Percentiles rank a stretch among this genome's conserved stretches.
phyloP scores from a whole-genome alignment of 1,140 invertebrate species.

The Drosophila punjabiensis region DNA sequence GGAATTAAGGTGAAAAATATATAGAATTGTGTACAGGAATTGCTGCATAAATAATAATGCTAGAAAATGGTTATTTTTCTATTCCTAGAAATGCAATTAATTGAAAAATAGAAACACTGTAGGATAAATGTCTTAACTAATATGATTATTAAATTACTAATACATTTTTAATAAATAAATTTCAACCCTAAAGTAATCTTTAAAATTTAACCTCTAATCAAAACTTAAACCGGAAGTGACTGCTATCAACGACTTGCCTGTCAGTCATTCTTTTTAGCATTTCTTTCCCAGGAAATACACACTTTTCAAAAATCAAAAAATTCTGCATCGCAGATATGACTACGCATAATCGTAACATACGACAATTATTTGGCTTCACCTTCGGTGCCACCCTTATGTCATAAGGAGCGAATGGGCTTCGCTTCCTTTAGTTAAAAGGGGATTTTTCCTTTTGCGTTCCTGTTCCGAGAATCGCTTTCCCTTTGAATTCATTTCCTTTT shows the following conservation, averaged over 20 bases:
- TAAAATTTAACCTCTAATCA: not conserved
- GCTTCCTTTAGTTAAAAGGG: conserved; percentile 19
- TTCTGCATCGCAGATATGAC: conserved; percentile 39
- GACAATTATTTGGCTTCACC: conserved; percentile 49
- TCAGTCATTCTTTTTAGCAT: not conserved
- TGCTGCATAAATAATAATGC: conserved; percentile 28
- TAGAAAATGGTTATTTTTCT: not conserved
- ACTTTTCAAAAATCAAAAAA: conserved; percentile 29
- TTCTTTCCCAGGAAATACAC: not conserved
- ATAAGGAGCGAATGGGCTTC: conserved; percentile 19
- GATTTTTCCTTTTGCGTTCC: conserved; percentile 18
- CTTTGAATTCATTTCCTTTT: conserved; percentile 41
- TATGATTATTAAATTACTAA: not conserved
- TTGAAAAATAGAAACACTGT: not conserved
- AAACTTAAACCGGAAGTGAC: not conserved
- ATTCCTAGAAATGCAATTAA: not conserved
- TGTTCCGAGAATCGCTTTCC: conserved; percentile 34
- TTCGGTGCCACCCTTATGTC: conserved; percentile 20
- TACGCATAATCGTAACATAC: conserved; percentile 50
- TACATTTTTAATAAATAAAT: not conserved
- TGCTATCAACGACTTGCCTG: not conserved
- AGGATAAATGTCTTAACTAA: not conserved
- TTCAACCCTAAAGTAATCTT: not conserved
- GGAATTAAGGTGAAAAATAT: conserved; percentile 22
- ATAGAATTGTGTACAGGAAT: conserved; percentile 8